Evolutionary conservation across 2,888 invertebrate genomes (phyloP), one percentile per base, ranked within the genome.

Genomic region (Pardosa pseudoannulata): DNA sequence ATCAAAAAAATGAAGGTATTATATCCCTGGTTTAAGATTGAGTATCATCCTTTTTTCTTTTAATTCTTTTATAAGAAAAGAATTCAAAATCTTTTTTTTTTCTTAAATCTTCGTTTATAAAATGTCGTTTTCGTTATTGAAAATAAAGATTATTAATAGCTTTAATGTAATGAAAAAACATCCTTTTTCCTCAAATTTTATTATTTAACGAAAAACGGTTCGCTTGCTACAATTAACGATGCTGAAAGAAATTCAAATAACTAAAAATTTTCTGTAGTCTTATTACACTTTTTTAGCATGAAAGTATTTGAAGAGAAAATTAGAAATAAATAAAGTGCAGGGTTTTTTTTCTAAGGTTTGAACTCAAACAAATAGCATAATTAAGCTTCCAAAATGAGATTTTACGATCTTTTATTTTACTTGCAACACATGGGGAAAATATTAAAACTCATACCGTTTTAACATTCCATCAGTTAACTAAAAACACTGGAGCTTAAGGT

Each of bases 321-420:
- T 31, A 29, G 6, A 29, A 65, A 31, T 65, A 65, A 65, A 65
- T 31, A 65, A 65, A 65, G 65, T 31, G 16, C 6, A 27, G n/a
- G 65, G n/a, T 16, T 19, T 65, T 62, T 65, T 29, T 56, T 56
- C 23, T 11, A 23, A 16, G 56, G 23, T 56, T 70, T 9, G 1
- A 70, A 70, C 13, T 28, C 27, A 11, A 28, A 70, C 27, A 70
- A 65, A 70, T 70, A 39, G 70, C 28, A 41, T 41, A 70, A 41
- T 41, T 41, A 70, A 70, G 41, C 70, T 70, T 70, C 70, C 23
- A 41, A 70, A 70, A 70, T 70, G 41, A 41, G 41, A 41, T 70
- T 70, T 70, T 28, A 31, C 41, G 11, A 41, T 65, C 29, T 65
- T 27, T 16, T 70, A 23, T 70, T 70, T 70, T 28, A 6, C 16